phyloP scores from a whole-genome alignment of 2,113 vertebrate genomes.

The Pongo abelii region DNA sequence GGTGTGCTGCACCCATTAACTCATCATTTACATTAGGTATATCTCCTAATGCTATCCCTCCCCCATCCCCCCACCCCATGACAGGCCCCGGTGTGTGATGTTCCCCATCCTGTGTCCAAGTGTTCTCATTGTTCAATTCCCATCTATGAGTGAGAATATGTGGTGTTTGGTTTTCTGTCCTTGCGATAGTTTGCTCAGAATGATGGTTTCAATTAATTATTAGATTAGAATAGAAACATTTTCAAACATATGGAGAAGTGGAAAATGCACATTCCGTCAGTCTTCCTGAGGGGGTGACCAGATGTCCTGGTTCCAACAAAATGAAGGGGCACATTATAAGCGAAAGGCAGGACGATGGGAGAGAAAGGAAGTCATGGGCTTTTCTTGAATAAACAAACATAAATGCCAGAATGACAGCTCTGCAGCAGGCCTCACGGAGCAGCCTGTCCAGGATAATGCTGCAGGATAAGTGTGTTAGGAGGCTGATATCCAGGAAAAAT shows the following conservation, averaged over 20 bases:
- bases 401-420: background rate
- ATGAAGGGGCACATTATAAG: background rate
- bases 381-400: background rate
- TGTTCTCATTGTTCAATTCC: too few species aligned
- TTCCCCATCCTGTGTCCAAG: too few species aligned
- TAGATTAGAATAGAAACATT: background rate
- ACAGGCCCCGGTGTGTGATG: too few species aligned
- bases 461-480: background rate
- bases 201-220: background rate
- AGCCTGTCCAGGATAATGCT: too few species aligned
- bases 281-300: background rate
- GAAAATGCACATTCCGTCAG: background rate
- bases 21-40: too few species aligned
- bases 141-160: too few species aligned
- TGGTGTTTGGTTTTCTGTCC: too few species aligned
- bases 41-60: too few species aligned
- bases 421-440: background rate
- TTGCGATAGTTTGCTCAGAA: too few species aligned
- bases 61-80: too few species aligned
- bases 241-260: background rate
- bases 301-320: background rate
- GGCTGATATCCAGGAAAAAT: background rate
- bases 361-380: background rate
- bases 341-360: fast-evolving
- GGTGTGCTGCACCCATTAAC: too few species aligned